Evolutionary conservation across 2,888 invertebrate species (phyloP).

Genomic region (Lycia hirtaria): DNA sequence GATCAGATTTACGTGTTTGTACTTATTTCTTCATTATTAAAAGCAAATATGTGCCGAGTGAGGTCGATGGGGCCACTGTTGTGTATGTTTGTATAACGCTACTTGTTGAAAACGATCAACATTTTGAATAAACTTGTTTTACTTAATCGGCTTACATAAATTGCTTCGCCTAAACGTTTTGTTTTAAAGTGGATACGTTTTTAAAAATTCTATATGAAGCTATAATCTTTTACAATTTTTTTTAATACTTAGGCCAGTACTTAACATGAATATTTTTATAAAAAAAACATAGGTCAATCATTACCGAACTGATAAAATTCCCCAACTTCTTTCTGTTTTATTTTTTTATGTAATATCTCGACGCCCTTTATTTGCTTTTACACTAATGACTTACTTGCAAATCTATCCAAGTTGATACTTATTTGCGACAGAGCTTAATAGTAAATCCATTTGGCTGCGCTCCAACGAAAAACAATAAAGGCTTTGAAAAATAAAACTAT

Average conservation of each 20-base stretch:
- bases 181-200: too few relatives aligned
- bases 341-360: background rate
- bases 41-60: conserved; percentile 23
- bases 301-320: too few relatives aligned
- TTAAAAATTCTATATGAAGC: too few relatives aligned
- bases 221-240: too few relatives aligned
- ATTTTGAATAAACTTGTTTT: conserved; percentile 1
- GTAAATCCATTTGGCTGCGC: conserved; percentile 69
- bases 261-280: too few relatives aligned
- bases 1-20: conserved; percentile 31
- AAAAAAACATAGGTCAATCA: too few relatives aligned
- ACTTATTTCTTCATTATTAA: conserved; percentile 32
- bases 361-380: background rate
- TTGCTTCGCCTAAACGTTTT: background rate
- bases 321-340: background rate
- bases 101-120: conserved; percentile 7
- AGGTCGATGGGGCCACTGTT: conserved; percentile 5
- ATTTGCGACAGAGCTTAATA: conserved; percentile 36
- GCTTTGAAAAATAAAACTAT: conserved; percentile 63
- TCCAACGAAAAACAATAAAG: conserved; percentile 73
- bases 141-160: background rate
- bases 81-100: background rate
- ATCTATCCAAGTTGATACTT: conserved; percentile 9
- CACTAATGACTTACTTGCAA: conserved; percentile 40
- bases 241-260: too few relatives aligned